phyloP scores from a whole-genome alignment of 2,113 vertebrate species.

The Spilogale gracilis region DNA sequence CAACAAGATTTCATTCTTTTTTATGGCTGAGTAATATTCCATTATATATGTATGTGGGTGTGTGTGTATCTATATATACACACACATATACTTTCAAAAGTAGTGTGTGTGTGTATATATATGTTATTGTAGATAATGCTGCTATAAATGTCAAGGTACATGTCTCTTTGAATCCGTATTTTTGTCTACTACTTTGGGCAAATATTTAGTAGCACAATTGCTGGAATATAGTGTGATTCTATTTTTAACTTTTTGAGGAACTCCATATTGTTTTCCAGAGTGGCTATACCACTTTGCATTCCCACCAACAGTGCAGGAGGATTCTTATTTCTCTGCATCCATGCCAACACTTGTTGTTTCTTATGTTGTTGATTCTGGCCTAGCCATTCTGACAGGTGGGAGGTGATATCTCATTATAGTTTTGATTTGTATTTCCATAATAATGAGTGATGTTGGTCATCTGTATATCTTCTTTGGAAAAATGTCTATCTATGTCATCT shows the following conservation, averaged over 20 bases:
- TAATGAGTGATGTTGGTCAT: not conserved
- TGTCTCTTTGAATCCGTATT: not conserved
- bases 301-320: not conserved
- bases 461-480: not conserved
- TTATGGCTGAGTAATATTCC: not conserved
- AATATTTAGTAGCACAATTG: not conserved
- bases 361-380: not conserved
- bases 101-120: no score
- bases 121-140: not conserved
- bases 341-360: not conserved
- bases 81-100: no score
- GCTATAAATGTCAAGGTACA: not conserved
- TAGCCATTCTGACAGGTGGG: not conserved
- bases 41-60: fast-evolving
- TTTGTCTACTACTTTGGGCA: not conserved
- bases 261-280: not conserved
- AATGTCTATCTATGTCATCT: not conserved
- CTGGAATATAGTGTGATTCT: not conserved
- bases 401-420: not conserved
- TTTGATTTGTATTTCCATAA: not conserved
- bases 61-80: no score
- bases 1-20: not conserved
- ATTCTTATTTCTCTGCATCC: not conserved
- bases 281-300: not conserved
- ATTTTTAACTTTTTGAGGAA: not conserved